A percentile compares a stretch with the other conserved stretches of the same genome.
Conservation (phyloP, 2,113 vertebrate genomes). For the Plecturocebus donacophilus region DNA sequence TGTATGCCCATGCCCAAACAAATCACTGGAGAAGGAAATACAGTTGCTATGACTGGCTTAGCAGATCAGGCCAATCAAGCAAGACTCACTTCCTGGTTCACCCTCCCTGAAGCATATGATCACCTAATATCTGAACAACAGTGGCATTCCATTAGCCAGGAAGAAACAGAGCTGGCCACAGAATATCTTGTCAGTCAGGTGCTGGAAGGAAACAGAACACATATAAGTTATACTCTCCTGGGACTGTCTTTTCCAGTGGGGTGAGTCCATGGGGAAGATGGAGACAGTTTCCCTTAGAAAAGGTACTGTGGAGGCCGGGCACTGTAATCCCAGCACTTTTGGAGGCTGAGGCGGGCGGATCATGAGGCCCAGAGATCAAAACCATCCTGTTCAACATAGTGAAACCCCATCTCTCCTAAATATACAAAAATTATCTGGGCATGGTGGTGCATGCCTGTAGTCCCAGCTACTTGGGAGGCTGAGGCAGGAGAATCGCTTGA, state of each 20-base stretch:
- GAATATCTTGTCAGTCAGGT: background rate
- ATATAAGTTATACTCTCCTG: background rate
- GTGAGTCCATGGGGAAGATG: too few species aligned
- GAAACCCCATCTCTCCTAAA: too few species aligned
- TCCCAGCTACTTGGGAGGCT: too few species aligned
- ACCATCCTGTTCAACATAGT: too few species aligned
- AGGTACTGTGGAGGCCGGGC: too few species aligned
- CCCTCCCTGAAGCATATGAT: background rate
- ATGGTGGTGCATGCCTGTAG: too few species aligned
- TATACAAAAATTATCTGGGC: too few species aligned
- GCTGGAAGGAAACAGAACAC: background rate
- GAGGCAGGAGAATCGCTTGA: too few species aligned
- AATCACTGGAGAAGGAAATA: background rate
- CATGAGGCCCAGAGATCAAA: too few species aligned
- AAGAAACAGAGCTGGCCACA: background rate
- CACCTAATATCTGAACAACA: background rate
- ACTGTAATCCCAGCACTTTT: too few species aligned
- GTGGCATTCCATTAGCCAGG: background rate
- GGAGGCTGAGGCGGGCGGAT: too few species aligned
- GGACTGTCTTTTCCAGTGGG: background rate
- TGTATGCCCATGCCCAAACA: background rate
- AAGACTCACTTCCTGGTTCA: background rate
- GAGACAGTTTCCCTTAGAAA: background rate
- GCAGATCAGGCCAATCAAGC: background rate
- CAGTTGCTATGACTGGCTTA: background rate